These are phyloP conservation scores for Mastomys natalensis DNA, from an alignment of 2,113 vertebrate genomes.

Conservation along the genomic window DNA sequence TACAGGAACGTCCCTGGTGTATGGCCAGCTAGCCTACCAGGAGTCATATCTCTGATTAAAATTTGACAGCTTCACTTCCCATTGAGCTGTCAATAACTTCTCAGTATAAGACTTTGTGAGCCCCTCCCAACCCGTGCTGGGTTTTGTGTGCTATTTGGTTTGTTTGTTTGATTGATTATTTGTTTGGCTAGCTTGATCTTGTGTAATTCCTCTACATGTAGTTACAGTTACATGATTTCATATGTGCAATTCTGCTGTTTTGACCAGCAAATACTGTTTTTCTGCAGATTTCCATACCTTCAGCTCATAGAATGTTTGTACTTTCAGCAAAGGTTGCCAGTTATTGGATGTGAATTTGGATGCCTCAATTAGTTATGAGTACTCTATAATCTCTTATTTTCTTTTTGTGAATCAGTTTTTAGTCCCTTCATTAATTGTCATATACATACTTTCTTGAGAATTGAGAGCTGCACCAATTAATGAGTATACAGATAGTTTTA, in stretches of 20 bases:
- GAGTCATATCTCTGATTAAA: neutral
- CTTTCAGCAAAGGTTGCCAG: neutral
- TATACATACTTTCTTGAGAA: neutral
- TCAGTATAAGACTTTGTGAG: too few relatives aligned
- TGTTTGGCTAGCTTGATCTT: too few relatives aligned
- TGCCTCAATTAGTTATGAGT: neutral
- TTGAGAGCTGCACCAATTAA: neutral
- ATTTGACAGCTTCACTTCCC: neutral
- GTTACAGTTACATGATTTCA: neutral
- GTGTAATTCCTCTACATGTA: neutral
- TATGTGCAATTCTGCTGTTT: neutral
- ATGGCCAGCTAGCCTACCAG: neutral
- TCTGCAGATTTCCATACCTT: neutral
- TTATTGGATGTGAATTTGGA: neutral
- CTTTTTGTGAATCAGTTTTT: neutral
- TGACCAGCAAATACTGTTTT: neutral
- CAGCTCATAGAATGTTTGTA: neutral
- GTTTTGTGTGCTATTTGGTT: neutral
- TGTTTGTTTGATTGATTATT: too few relatives aligned
- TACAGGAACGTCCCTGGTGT: too few relatives aligned
- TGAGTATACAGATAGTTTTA: neutral
- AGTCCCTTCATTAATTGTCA: neutral
- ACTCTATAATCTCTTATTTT: neutral
- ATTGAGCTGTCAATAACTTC: neutral
- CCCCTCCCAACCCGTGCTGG: neutral